Base-by-base conservation (phyloP, 1,140 invertebrate species). In the Calliphora vicina region DNA sequence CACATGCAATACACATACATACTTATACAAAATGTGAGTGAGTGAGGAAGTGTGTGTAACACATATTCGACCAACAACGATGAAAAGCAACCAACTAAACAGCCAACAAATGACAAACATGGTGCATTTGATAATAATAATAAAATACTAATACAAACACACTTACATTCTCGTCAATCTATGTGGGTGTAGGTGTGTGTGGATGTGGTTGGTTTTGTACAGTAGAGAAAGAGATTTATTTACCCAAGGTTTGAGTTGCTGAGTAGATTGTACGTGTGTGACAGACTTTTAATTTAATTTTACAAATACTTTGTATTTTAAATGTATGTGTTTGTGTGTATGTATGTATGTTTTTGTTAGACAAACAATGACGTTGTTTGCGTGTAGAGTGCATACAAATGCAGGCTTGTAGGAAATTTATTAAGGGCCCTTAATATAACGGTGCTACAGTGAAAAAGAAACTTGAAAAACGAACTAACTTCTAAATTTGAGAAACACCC, bases 231-330 rank as follows among this genome's bases (percentile, higher is more conserved):
- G 61, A 67, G 23, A 67, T 67, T 67, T 23, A 10, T 67, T 67
- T 67, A 20, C 12, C n/a, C 10, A 12, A 5, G 23, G 61, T 67
- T 67, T 67, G n/a, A 23, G 23, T 23, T 67, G 61, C n/a, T 23
- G 61, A 67, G 61, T 67, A 67, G 3, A 67, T 23, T 23, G 20
- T 9, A 20, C 61, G 61, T 67, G 61, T 67, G 23, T 67, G 61
- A 23, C 61, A 67, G 61, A 67, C 20, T 25, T 67, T 67, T 67
- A 67, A 67, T 67, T 67, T 67, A 67, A 67, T 67, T 67, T 67
- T 67, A 67, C 61, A 67, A 67, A 67, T 67, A 67, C 61, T 67
- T 67, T 20, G n/a, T 23, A 67, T 25, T 25, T 23, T 23, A 23
- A 20, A 25, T 67, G 61, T 23, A 2, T 67, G 61, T 23, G 12